Evolutionary conservation across 2,797 vertebrate species (phyloP).

Genomic region (Somateria mollissima): DNA sequence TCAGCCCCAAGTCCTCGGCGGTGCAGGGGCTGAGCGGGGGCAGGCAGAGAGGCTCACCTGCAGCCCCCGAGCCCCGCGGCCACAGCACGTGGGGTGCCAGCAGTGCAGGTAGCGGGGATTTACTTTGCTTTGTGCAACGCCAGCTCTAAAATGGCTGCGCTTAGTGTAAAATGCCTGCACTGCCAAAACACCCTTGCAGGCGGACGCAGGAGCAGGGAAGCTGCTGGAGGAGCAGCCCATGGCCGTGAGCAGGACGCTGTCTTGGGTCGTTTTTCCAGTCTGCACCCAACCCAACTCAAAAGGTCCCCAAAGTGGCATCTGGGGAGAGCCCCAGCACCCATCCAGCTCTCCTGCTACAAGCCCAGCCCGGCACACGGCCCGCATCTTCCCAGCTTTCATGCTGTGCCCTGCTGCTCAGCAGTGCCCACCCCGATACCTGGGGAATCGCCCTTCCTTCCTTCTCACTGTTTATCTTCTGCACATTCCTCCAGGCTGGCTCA

Average conservation of each 20-base stretch:
- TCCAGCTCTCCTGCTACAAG: neutral
- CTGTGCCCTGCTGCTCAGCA: neutral
- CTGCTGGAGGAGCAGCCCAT: neutral
- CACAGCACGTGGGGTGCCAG: rapidly evolving
- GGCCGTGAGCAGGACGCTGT: rapidly evolving
- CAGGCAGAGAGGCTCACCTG: neutral
- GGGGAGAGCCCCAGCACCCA: neutral
- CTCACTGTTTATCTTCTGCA: neutral
- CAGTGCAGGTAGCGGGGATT: neutral
- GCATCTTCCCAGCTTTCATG: neutral
- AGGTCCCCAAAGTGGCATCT: neutral
- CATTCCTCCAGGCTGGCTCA: neutral
- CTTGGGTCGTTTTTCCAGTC: neutral
- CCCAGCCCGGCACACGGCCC: rapidly evolving
- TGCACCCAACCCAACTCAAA: rapidly evolving
- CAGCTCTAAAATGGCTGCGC: neutral
- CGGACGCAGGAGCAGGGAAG: neutral
- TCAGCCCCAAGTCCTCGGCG: neutral
- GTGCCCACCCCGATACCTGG: neutral
- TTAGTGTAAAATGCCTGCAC: rapidly evolving
- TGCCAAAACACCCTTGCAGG: neutral
- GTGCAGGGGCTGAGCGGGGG: neutral
- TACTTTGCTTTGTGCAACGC: neutral
- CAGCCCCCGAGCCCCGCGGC: neutral
- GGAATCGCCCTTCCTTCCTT: neutral